phyloP scores from a whole-genome alignment of 2,113 vertebrate genomes.

The Chlorodrepanis virens region DNA sequence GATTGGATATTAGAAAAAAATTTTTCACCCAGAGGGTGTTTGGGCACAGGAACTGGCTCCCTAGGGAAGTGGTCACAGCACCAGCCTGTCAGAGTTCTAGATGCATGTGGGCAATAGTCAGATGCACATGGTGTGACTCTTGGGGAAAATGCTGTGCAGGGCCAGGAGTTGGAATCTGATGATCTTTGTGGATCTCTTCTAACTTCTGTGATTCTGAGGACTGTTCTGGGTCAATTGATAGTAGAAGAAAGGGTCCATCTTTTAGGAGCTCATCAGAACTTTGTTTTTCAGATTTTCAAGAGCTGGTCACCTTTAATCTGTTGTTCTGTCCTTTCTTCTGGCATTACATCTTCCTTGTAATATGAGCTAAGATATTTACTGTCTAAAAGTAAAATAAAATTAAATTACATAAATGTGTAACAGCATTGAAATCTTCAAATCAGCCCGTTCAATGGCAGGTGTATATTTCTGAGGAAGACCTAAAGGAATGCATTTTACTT shows the following conservation, averaged over 20 bases:
- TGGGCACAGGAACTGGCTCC: not conserved
- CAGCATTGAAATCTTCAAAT: not conserved
- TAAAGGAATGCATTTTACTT: not conserved
- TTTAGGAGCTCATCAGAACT: not conserved
- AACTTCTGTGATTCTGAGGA: not conserved
- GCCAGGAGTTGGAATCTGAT: not conserved
- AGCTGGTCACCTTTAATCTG: not conserved
- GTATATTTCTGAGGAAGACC: not conserved
- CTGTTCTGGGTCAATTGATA: not conserved
- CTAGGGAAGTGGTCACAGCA: not conserved
- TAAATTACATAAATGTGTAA: not conserved
- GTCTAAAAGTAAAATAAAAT: not conserved
- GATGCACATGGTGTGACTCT: too few species aligned
- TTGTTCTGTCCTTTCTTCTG: not conserved
- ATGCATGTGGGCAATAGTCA: rapidly evolving
- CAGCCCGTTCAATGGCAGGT: not conserved
- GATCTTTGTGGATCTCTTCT: not conserved
- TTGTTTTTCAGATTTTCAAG: not conserved
- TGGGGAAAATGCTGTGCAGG: not conserved
- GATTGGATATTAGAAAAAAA: not conserved
- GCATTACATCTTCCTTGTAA: not conserved
- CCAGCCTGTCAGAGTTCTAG: not conserved
- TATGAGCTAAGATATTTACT: not conserved
- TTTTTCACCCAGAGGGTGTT: rapidly evolving
- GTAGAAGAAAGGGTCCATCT: not conserved